A percentile compares a stretch with the other conserved stretches of the same genome.
phyloP scores from a whole-genome alignment of 1,140 invertebrate genomes.

The Camponotus vicinus region DNA sequence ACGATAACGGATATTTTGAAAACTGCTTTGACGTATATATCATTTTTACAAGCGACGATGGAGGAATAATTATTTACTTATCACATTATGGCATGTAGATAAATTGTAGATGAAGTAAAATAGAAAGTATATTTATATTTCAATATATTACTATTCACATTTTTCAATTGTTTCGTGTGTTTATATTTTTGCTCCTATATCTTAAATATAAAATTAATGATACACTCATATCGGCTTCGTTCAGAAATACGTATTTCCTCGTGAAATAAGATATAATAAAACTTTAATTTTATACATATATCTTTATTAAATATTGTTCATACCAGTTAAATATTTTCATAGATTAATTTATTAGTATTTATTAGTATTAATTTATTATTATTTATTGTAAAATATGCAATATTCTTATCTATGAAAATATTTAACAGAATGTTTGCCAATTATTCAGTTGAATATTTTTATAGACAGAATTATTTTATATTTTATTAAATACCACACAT shows the following conservation, averaged over 20 bases:
- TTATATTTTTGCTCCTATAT: background rate
- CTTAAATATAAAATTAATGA: too few species aligned
- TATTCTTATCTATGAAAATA: too few species aligned
- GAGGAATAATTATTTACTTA: constrained; percentile 5
- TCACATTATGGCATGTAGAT: background rate
- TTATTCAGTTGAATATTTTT: background rate
- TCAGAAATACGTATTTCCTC: background rate
- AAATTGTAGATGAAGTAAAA: background rate
- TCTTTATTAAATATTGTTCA: too few species aligned
- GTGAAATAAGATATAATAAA: background rate
- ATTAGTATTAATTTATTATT: too few species aligned
- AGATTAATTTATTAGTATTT: too few species aligned
- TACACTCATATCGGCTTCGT: background rate
- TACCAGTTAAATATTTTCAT: too few species aligned
- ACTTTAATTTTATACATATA: background rate
- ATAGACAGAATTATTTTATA: background rate
- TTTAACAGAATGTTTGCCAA: too few species aligned
- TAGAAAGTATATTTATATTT: constrained; percentile 29
- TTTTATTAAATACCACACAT: background rate
- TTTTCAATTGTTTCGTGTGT: too few species aligned
- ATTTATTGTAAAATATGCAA: too few species aligned
- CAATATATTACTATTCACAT: background rate
- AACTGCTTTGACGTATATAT: constrained; percentile 72
- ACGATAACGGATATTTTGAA: constrained; percentile 72
- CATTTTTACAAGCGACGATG: constrained; percentile 63